Base-by-base conservation (phyloP, 2,888 invertebrate species). In the Sisyra terminalis region DNA sequence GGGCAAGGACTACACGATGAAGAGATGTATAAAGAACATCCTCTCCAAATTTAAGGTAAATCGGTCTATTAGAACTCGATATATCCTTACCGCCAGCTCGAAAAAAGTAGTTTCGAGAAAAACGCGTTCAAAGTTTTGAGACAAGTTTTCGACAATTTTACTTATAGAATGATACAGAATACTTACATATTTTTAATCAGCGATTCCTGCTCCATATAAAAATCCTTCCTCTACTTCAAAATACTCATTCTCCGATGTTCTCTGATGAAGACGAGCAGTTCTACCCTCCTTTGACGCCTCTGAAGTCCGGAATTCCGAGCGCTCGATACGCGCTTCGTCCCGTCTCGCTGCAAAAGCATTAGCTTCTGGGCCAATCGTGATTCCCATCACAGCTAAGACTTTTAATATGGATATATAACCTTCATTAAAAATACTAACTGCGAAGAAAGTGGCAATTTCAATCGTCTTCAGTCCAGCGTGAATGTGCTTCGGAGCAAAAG, bases 401-500 rank as follows among this genome's bases (percentile, higher is more conserved):
- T 42, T 40, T 39, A 42, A 42, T 37, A 42, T 16, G 13, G 42
- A n/a, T n/a, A n/a, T n/a, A n/a, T n/a, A 24, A 24, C 24, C 24
- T 24, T 24, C 24, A 7, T 24, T 24, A 24, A 24, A 24, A 7
- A 24, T 24, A 7, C 3, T 24, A 24, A 24, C 24, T 24, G 24
- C 3, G 3, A 24, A 24, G 24, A 5, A 24, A 7, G 5, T 24
- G 7, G 36, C 36, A 13, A 36, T 13, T 16, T 36, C 36, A 24
- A 40, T 29, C 5, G 13, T 29, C 13, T 40, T n/a, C 3, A 4
- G 2, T 17, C 45, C 46, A 24, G 39, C 7, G 35, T 45, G 43
- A 32, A 46, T 39, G 18, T 47, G 47, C 37, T 47, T 47, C 13
- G 45, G 47, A 3, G 43, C 43, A 40, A 47, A 46, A 41, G 38